A percentile compares a stretch with the other conserved stretches of the same genome.
phyloP scores from a whole-genome alignment of 2,797 vertebrate species.

The Microctenopoma steveboyesi region DNA sequence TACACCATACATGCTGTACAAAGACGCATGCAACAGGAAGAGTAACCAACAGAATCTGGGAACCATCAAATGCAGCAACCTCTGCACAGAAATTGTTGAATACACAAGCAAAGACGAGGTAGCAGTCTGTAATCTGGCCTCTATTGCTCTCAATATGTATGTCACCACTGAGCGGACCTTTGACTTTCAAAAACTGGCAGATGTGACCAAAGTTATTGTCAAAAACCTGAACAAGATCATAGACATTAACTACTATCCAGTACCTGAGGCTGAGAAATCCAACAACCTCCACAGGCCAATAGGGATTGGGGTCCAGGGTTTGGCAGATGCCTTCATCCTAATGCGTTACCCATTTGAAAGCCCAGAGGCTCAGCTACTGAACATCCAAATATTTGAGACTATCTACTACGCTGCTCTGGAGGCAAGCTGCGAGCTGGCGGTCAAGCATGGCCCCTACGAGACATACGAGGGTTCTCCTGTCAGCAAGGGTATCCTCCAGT shows the following conservation, averaged over 20 bases:
- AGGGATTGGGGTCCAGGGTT: conserved; percentile 95
- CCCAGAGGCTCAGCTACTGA: conserved; percentile 90
- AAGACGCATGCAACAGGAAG: conserved; percentile 97
- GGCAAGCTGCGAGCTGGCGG: conserved; percentile 92
- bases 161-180: conserved; percentile 91
- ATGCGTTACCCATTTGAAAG: conserved; percentile 97
- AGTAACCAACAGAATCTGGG: conserved; percentile 99
- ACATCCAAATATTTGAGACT: conserved; percentile 96
- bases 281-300: conserved; percentile 95
- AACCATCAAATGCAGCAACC: conserved; percentile 96
- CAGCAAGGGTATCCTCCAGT: conserved; percentile 94
- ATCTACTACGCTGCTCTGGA: conserved; percentile 95
- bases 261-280: conserved; percentile 90
- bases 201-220: conserved; percentile 93
- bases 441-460: conserved; percentile 87
- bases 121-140: conserved; percentile 96
- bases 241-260: conserved; percentile 94
- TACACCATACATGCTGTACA: conserved; percentile 98
- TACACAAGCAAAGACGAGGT: conserved; percentile 95
- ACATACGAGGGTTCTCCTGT: conserved; percentile 92
- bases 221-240: conserved; percentile 97
- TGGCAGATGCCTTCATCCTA: conserved; percentile 96
- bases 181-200: conserved; percentile 90
- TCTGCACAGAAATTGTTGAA: conserved; percentile 96
- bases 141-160: conserved; percentile 96